Conservation (phyloP, 2,113 vertebrate genomes). For the Noctilio leporinus region DNA sequence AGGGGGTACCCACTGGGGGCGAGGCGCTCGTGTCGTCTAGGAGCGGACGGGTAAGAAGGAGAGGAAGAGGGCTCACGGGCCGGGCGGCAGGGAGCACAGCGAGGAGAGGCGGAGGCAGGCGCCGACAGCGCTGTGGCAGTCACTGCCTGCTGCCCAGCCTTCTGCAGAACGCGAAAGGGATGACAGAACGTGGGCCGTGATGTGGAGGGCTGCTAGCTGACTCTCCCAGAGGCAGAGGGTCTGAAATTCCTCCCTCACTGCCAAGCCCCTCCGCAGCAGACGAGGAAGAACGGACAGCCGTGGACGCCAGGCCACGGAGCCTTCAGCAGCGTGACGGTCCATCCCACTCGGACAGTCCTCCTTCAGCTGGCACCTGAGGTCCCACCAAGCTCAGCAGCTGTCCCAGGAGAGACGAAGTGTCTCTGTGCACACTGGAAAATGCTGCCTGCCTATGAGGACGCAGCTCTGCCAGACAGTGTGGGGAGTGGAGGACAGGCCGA, state of each 20-base stretch:
- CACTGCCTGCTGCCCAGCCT: background rate
- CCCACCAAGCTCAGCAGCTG: background rate
- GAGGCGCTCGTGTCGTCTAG: rapidly evolving
- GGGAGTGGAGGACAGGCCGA: background rate
- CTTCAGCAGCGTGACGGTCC: background rate
- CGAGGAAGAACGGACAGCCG: background rate
- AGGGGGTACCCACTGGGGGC: rapidly evolving
- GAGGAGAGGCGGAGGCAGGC: rapidly evolving
- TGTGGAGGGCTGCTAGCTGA: background rate
- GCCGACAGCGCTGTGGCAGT: rapidly evolving
- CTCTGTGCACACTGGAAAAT: background rate
- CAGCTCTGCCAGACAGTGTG: background rate
- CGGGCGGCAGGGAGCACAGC: rapidly evolving
- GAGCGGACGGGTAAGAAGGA: background rate
- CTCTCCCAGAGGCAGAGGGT: background rate
- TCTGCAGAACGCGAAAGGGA: background rate
- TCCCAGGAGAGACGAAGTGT: background rate
- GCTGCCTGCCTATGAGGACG: background rate
- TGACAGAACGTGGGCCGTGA: background rate
- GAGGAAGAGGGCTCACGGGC: background rate
- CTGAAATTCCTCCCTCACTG: background rate
- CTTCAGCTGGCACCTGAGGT: background rate
- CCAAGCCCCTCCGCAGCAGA: background rate
- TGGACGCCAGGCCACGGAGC: rapidly evolving
- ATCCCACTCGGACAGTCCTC: too few relatives aligned